Evolutionary conservation across 2,113 vertebrate species (phyloP), one percentile per base, ranked within the genome.

Genomic region (Chloebia gouldiae): DNA sequence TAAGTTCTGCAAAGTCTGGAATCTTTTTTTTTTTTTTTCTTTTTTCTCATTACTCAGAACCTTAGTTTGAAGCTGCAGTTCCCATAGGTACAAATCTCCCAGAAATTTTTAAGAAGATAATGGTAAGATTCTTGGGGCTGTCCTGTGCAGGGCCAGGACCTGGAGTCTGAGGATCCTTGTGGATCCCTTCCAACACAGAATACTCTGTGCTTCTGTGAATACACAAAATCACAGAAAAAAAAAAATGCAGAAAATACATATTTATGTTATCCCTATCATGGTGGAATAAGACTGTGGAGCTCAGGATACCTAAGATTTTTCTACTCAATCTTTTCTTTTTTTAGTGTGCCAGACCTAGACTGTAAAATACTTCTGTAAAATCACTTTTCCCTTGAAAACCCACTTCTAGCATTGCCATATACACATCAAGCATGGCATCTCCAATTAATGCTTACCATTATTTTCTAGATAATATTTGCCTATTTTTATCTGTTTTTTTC

Each of bases 341-440:
- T 3, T 42, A 47, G 8, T 39, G 11, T 51, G 18, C 8, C 19
- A n/a, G 19, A 70, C 15, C 37, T 25, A 56, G 12, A 15, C 21
- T 35, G 18, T 24, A 44, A 73, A 19, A 2, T 39, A n/a, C 11
- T 77, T 80, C 33, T 42, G 8, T 15, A 81, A 70, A 15, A 7
- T 8, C 8, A 13, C 12, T 6, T 53, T 33, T 24, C 5, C 24
- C 10, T 28, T 4, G 5, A 0, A 1, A 54, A 35, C 2, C 9
- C 24, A 44, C 31, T 19, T 65, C 11, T 21, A 47, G 28, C 9
- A 44, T 11, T 72, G 37, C 19, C 53, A 30, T 13, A 39, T 45
- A 14, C 9, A 71, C 12, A 15, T 78, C 18, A 72, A 59, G 11
- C 1, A 5, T 27, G 23, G 31, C 19, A 86, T 14, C 37, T 91